These are phyloP conservation scores for Carposina sasakii DNA, from an alignment of 1,140 invertebrate species.

Conservation along the genomic window DNA sequence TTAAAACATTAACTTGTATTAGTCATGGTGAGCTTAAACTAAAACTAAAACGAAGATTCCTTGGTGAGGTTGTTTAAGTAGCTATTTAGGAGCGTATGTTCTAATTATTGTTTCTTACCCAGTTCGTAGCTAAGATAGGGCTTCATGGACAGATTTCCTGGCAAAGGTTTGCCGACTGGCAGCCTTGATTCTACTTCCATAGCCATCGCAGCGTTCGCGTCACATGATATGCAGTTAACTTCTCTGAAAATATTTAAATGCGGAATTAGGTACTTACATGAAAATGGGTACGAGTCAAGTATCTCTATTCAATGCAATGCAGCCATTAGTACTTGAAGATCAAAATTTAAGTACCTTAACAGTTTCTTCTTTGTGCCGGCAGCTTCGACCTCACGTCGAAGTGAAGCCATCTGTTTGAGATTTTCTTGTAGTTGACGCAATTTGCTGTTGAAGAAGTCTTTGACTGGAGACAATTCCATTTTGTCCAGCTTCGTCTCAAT, in stretches of 20 bases:
- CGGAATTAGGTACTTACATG: constrained; percentile 7
- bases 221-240: constrained; percentile 82
- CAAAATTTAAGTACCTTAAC: constrained; percentile 58
- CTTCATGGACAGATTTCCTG: constrained; percentile 73
- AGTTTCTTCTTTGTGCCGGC: constrained; percentile 78
- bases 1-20: constrained; percentile 10
- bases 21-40: no score
- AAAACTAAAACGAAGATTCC: no score
- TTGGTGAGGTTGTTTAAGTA: no score
- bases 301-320: no score
- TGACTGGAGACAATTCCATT: constrained; percentile 77
- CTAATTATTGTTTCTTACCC: constrained; percentile 49
- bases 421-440: constrained; percentile 77
- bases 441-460: constrained; percentile 77
- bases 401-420: constrained; percentile 72
- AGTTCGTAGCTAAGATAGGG: constrained; percentile 80
- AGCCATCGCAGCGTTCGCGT: constrained; percentile 79
- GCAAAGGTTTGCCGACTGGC: constrained; percentile 56
- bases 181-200: constrained; percentile 70
- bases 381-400: constrained; percentile 77
- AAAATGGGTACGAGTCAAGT: no score
- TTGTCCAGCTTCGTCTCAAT: constrained; percentile 80
- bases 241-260: constrained; percentile 63
- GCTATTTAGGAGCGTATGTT: neutral
- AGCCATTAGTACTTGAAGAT: no score